Base-by-base conservation (phyloP, 2,113 vertebrate genomes). In the Sigmodon hispidus region DNA sequence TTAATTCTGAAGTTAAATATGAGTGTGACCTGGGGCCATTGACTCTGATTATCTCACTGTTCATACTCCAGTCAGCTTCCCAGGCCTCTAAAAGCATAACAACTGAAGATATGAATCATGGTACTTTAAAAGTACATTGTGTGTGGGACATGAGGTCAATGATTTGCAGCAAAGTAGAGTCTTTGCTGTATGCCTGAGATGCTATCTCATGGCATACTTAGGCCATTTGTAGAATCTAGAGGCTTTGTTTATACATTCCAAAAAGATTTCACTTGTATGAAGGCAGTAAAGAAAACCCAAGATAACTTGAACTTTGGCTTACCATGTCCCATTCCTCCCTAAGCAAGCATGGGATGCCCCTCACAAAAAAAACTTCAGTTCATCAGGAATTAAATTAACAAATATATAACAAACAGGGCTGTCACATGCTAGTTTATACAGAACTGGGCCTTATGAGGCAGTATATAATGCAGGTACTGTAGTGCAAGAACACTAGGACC, bases 371-470 rank as follows among this genome's bases (percentile, higher is more conserved):
- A 40, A 81, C 6, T 24, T 43, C 36, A 81, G 29, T 17, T 93
- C 97, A 55, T 90, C 89, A 92, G 73, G 93, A 90, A 96, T 80
- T 50, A 91, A 98, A 95, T 96, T 76, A 96, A 89, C 92, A 70
- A 91, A 83, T 17, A 43, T 52, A 79, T 91, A 89, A 75, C 40
- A 73, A 94, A 86, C 36, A 90, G 93, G 92, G 21, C 77, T 77
- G 79, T 55, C 65, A 84, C 40, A 45, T 72, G 72, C 34, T 70
- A 40, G 81, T 75, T 48, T 87, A 13, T 10, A 69, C 22, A 0
- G 79, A 75, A 80, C 91, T 81, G 45, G n/a, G 75, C 69, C 3
- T 79, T 76, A 90, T 21, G 83, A 1, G 34, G 94, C 67, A 55
- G 29, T 92, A 15, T 17, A 55, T 22, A 50, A 17, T 1, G n/a